Percentiles rank a stretch among this genome's conserved stretches.
These are phyloP conservation scores for Tachysurus vachellii DNA, from an alignment of 2,113 vertebrate genomes.

Conservation along the genomic window DNA sequence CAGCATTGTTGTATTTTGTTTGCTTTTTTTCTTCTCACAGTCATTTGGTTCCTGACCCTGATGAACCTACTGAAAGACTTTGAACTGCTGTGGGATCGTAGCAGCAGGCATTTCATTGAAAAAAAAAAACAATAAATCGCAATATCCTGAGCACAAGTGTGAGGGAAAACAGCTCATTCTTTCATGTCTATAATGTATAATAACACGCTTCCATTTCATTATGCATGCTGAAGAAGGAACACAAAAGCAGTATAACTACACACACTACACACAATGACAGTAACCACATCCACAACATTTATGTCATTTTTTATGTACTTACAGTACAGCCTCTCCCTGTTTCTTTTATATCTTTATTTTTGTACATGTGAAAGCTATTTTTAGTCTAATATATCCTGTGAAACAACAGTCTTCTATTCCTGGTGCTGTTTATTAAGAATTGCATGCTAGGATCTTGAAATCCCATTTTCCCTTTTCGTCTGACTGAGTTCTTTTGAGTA, in stretches of 20 bases:
- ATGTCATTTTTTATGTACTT: not conserved
- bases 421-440: conserved; percentile 22
- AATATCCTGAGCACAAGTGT: not conserved
- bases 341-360: not conserved
- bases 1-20: not conserved
- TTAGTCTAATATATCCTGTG: conserved; percentile 18
- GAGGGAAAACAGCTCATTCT: not conserved
- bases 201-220: not conserved
- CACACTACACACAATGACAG: not conserved
- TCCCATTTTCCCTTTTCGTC: conserved; percentile 36
- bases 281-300: not conserved
- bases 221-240: not conserved
- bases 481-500: conserved; percentile 20
- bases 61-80: not conserved
- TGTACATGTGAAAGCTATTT: not conserved
- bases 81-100: not conserved
- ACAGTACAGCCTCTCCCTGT: not conserved
- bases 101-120: not conserved
- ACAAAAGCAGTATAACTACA: not conserved
- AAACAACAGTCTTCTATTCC: conserved; percentile 1
- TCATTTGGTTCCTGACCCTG: not conserved
- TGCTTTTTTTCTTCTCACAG: conserved; percentile 33
- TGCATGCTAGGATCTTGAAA: conserved; percentile 7
- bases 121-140: not conserved
- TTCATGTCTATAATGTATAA: not conserved